A percentile compares a stretch with the other conserved stretches of the same genome.
These are phyloP conservation scores for Prinia subflava DNA, from an alignment of 2,113 vertebrate genomes.

Conservation along the genomic window DNA sequence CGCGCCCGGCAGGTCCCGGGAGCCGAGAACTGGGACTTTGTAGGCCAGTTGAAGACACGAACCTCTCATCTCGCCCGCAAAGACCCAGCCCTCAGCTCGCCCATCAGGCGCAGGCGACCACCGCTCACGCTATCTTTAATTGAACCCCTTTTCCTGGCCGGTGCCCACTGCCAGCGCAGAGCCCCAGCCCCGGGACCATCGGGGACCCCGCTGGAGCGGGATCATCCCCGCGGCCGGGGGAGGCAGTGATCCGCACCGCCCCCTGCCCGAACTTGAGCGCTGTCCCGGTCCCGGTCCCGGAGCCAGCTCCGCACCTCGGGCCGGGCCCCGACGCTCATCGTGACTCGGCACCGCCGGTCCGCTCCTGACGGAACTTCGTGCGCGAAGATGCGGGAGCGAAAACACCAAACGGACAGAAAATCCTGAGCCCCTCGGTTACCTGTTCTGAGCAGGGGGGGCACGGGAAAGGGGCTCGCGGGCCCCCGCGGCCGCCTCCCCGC, in stretches of 20 bases:
- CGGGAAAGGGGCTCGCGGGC: neutral
- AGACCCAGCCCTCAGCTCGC: slow-evolving; percentile 91
- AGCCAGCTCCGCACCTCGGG: neutral
- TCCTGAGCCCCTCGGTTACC: neutral
- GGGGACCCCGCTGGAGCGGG: neutral
- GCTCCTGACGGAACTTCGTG: neutral
- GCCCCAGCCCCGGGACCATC: neutral
- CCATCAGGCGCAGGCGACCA: neutral
- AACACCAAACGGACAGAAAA: neutral
- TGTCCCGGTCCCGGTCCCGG: neutral
- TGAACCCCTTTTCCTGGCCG: neutral
- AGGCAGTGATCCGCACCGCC: neutral
- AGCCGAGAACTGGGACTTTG: slow-evolving; percentile 98
- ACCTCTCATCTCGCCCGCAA: slow-evolving; percentile 98
- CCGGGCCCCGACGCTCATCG: neutral
- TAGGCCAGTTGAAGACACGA: slow-evolving; percentile 93
- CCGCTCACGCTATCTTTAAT: neutral
- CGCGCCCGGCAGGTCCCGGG: slow-evolving; percentile 62
- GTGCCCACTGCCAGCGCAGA: neutral
- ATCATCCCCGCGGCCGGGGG: neutral
- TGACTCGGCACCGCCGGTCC: slow-evolving; percentile 33
- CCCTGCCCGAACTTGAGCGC: neutral
- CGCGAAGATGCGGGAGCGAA: neutral
- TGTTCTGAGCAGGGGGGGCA: neutral
- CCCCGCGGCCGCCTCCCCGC: neutral